Evolutionary conservation across 2,888 invertebrate species (phyloP), one percentile per base, ranked within the genome.

Genomic region (Tortricodes alternella): DNA sequence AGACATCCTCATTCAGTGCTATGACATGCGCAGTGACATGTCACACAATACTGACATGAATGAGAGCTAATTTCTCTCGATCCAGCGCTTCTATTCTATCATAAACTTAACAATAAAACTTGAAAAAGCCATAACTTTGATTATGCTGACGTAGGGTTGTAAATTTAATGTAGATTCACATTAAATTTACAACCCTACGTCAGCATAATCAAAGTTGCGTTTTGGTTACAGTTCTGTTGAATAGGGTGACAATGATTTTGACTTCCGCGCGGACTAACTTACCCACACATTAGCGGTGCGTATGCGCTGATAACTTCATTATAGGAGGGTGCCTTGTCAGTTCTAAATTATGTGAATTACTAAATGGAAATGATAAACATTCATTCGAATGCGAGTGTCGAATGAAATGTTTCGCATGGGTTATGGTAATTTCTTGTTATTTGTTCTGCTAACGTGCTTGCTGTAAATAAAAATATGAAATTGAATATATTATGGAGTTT

Each of bases 41-140:
- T 70, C 73, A 69, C 37, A 78, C 81, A 82, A 82, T 76, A 60
- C 60, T 65, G 76, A 76, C 78, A 80, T 88, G 83, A 89, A 87
- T 87, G 84, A 76, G 73, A 75, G 73, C 86, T 89, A 89, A 90
- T 89, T 90, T 79, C 86, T 84, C 85, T 85, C 87, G 88, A 83
- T 82, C 68, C 80, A 76, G 74, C 82, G 81, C 83, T 74, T 80
- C 80, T 71, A 78, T 83, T 79, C 78, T 71, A 72, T 68, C 63
- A 67, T 66, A 60, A 60, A 61, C 46, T 44, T 51, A 46, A 59
- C 61, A 57, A 53, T 61, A 52, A 46, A 19, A 39, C 44, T 43
- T 55, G 34, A 39, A 48, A 35, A 15, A 24, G 19, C 15, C 24
- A 18, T 2, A 13, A 21, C 29, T 27, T 15, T 39, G n/a, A 35